Percentiles rank a stretch among this genome's conserved stretches.
Conservation (phyloP, 2,888 invertebrate species). For the Drosophila setosimentum region DNA sequence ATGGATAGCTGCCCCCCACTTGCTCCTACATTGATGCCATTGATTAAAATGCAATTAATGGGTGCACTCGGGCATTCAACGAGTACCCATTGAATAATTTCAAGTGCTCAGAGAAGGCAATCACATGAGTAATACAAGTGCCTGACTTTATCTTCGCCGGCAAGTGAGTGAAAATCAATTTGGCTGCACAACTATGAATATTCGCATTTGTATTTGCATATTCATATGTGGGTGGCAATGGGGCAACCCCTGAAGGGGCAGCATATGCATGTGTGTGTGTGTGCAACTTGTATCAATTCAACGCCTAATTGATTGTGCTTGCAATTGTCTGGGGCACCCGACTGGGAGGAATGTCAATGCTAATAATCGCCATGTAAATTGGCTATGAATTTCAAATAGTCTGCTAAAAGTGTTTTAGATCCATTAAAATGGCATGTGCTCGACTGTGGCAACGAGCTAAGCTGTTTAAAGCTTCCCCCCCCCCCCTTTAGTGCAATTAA, state of each 20-base stretch:
- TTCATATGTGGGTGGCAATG: constrained; percentile 48
- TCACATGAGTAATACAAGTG: constrained; percentile 47
- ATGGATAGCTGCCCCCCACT: too few species aligned
- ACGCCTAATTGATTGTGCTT: constrained; percentile 77
- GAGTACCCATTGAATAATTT: constrained; percentile 27
- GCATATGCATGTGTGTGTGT: constrained; percentile 17
- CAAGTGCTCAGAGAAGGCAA: constrained; percentile 25
- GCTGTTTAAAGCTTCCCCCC: constrained; percentile 45
- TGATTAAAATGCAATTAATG: constrained; percentile 26
- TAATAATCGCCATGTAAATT: constrained; percentile 80
- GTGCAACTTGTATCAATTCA: constrained; percentile 53
- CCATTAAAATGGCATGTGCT: constrained; percentile 43
- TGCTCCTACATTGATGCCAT: too few species aligned
- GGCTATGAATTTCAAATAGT: constrained; percentile 71
- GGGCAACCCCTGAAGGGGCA: constrained; percentile 10
- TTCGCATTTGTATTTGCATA: constrained; percentile 39
- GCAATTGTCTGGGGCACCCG: constrained; percentile 69
- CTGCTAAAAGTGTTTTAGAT: constrained; percentile 37
- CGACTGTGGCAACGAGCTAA: constrained; percentile 12
- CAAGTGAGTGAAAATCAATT: constrained; percentile 47
- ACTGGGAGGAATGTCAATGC: constrained; percentile 76
- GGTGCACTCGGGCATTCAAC: constrained; percentile 27
- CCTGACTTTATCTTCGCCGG: constrained; percentile 17
- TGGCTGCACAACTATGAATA: constrained; percentile 14
- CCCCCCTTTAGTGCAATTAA: constrained; percentile 16